Base-by-base conservation (phyloP, 1,140 invertebrate species). In the Polypedilum pembai region DNA sequence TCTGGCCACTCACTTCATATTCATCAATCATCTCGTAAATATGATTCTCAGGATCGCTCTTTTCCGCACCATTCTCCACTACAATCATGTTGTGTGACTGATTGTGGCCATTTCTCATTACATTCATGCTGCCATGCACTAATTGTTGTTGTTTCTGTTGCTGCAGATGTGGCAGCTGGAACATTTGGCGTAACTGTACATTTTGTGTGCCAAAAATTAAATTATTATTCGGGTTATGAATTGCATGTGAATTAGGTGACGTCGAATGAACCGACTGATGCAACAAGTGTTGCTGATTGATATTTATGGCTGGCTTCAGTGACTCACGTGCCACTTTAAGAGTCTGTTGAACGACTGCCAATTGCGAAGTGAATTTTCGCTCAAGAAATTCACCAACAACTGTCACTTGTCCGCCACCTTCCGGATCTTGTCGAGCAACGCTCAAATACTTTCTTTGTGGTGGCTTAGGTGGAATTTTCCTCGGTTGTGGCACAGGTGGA, bases 21-120 rank as follows among this genome's bases (percentile, higher is more conserved):
- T 69, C 65, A 69, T 69, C 65, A 69, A 69, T 69, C 65, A 69
- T 69, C 17, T 69, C 65, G 12, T 69, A 69, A 69, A 69, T 69
- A 18, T 69, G 65, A 69, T 69, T 69, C 20, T 69, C 65, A n/a
- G 65, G 65, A 69, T 69, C 65, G 17, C 65, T 69, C 18, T 18
- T n/a, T 69, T 69, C 65, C 15, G 15, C 65, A 20, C 8, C 17
- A 69, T 56, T 56, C n/a, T 56, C 45, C 63, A 66, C 63, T 20
- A n/a, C 45, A 1, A 33, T 33, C 24, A 33, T 56, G 45, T 56
- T n/a, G n/a, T 56, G 12, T 56, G 45, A 12, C 45, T 33, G 24
- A 33, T 33, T 33, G 24, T 33, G 24, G 24, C 24, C 5, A 33
- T 33, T 33, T 33, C 24, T 33, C 24, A 33, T 33, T 33, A 56